Base-by-base conservation (phyloP, 2,113 vertebrate species). In the Tiliqua scincoides region DNA sequence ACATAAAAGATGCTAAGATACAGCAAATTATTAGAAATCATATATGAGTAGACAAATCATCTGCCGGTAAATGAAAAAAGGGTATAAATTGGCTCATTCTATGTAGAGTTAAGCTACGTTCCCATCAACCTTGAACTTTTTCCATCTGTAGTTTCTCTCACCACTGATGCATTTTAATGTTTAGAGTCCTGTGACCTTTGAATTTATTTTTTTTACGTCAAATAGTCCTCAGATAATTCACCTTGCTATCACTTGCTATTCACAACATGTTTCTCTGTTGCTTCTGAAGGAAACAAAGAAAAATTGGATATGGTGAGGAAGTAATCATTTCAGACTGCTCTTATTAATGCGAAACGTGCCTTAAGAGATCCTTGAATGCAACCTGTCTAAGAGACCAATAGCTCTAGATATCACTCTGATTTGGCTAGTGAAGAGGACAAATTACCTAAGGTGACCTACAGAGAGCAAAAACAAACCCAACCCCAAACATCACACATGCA, bases 271-370 rank as follows among this genome's bases (percentile, higher is more conserved):
- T 87, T 12, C 12, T 20, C 43, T 80, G 90, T 93, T 90, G 25
- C 72, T 92, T 93, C 86, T 84, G 87, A 92, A 93, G 77, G 92
- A 93, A 90, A 52, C 30, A 89, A 84, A 79, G 61, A 37, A 90
- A 90, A 84, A 85, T 15, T 88, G 77, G 78, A 79, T 85, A 87
- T 20, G 87, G 30, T 35, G 40, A 82, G 25, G 82, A 90, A 71
- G 73, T 79, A 91, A 92, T 88, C 65, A 88, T 88, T 89, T 30
- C 86, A 71, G 85, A 85, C 8, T 93, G 78, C 23, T 89, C 88
- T 94, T 92, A 89, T 91, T 88, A 91, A 84, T 21, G 88, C 2
- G 86, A 92, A 92, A 20, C 8, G n/a, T 82, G 85, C 73, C 85
- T 89, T 91, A 88, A 87, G 87, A 88, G 74, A 83, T 84, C 72